Base-by-base conservation (phyloP, 2,113 vertebrate genomes). In the Amphiprion ocellaris region DNA sequence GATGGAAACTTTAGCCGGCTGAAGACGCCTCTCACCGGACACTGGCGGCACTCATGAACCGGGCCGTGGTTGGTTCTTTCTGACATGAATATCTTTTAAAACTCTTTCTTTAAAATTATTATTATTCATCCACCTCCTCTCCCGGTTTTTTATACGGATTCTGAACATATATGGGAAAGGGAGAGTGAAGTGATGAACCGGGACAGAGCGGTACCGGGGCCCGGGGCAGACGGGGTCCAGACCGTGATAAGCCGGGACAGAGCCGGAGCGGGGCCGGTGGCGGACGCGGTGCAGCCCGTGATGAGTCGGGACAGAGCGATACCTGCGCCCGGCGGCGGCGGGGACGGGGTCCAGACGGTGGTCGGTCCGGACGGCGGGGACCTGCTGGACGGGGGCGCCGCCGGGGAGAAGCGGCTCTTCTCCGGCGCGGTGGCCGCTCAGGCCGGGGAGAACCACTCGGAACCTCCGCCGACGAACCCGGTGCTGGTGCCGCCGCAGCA, bases 251-350 rank as follows among this genome's bases (percentile, higher is more conserved):
- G 92, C 87, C 94, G 94, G 91, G 96, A 96, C 83, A 94, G 95
- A 94, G 84, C 81, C 62, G 89, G 64, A 19, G 87, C 66, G 83
- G 93, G 85, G 55, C 74, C 85, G 12, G 74, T 67, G 54, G 58
- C 33, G 41, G 89, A 90, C 71, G 68, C 79, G 55, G 79, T 86
- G 12, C 93, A 92, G 44, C 64, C 91, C 90, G 93, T 67, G 82
- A 95, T 96, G 96, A 96, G 95, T 82, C 94, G 94, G 90, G 96
- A 96, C 87, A 93, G 94, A 93, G 87, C 82, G 64, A 86, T 77
- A 33, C 86, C 65, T 87, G 90, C 55, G 11, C n/a, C 85, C 16
- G 66, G 47, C 30, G 19, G 47, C 16, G 33, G 75, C 5, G 88
- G 47, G 24, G 91, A 93, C 71, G 87, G 91, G 79, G 69, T 91